Evolutionary conservation across 2,888 invertebrate species (phyloP), one percentile per base, ranked within the genome.

Genomic region (Drosophila buzzatii): DNA sequence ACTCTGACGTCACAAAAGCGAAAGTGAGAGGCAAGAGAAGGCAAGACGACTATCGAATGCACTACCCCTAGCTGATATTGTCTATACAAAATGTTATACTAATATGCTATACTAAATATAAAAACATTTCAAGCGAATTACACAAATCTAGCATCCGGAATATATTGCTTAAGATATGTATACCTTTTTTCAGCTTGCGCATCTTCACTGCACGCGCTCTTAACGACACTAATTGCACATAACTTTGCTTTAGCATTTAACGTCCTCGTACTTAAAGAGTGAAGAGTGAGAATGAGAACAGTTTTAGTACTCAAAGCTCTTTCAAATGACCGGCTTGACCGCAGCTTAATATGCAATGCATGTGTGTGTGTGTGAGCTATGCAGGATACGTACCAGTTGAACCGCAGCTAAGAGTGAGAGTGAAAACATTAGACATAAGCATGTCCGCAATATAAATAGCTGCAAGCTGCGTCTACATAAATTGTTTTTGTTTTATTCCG

Each of bases 1-100:
- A 61, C 64, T 23, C 37, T 55, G 67, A 73, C 70, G 74, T 56
- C 65, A 70, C 63, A 70, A 44, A 56, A 39, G n/a, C 31, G 52
- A 12, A 44, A 49, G 8, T 8, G 14, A 20, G 8, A n/a, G 7
- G 6, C 12, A 3, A 9, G 5, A 2, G 9, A 37, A 47, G 45
- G 20, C 2, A 51, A 4, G 39, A 0, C 39, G 76, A 68, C 62
- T 79, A 23, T 0, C 14, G 1, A 55, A 65, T 75, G 23, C 75
- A 9, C 77, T 79, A 9, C 7, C 37, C 31, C 4, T 18, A 35
- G 2, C 10, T 6, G 6, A 47, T 27, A 8, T 8, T 14, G 12
- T 6, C n/a, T 41, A 41, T 8, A 9, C n/a, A 14, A 5, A 12
- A 2, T 23, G 20, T 20, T 2, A 49, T n/a, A n/a, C 18, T 3